These are phyloP conservation scores for Pagetopsis macropterus DNA, from an alignment of 2,797 vertebrate species.

Conservation along the genomic window DNA sequence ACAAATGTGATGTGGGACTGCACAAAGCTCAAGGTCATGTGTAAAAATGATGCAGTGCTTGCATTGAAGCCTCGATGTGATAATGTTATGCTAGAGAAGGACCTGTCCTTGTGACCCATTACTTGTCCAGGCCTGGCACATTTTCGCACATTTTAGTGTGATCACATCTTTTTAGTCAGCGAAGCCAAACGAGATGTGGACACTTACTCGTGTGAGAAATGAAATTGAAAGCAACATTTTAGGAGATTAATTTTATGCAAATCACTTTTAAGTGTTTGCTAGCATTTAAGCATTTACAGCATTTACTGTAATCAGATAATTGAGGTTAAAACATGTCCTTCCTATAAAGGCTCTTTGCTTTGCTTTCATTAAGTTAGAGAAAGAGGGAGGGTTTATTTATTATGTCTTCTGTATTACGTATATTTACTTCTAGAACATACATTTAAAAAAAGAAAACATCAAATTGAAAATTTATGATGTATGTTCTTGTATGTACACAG, in stretches of 20 bases:
- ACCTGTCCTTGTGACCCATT: conserved; percentile 18
- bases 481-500: too few species aligned
- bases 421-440: conserved; percentile 2
- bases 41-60: conserved; percentile 17
- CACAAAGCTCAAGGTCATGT: conserved; percentile 30
- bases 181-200: conserved; percentile 15
- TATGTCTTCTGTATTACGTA: conserved; percentile 1
- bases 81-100: neutral
- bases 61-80: conserved; percentile 23
- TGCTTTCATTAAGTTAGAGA: conserved; percentile 1
- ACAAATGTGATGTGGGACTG: conserved; percentile 9
- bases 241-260: conserved; percentile 1
- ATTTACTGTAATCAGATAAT: neutral
- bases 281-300: neutral
- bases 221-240: conserved; percentile 18
- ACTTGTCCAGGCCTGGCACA: conserved; percentile 26
- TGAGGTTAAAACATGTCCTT: neutral
- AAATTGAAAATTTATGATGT: conserved; percentile 1
- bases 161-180: conserved; percentile 5
- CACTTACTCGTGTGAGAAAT: neutral
- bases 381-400: neutral
- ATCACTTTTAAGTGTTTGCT: neutral
- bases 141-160: conserved; percentile 29
- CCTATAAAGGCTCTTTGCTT: neutral
- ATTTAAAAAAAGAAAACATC: neutral